A percentile compares a stretch with the other conserved stretches of the same genome.
phyloP scores from a whole-genome alignment of 2,113 vertebrate species.

The Grantiella picta region DNA sequence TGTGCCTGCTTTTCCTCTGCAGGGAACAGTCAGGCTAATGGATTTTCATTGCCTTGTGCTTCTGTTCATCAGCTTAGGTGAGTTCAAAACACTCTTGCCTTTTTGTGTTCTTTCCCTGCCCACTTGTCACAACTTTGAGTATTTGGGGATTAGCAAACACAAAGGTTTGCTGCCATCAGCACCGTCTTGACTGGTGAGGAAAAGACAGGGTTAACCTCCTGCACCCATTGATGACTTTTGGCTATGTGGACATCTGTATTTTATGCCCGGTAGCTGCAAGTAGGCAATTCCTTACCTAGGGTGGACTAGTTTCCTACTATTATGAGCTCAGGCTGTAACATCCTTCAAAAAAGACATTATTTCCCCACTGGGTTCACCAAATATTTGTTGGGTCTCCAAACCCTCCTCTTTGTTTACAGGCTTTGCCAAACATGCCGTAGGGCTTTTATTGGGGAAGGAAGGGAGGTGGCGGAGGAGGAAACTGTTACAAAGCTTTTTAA shows the following conservation, averaged over 20 bases:
- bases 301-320: constrained; percentile 43
- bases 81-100: constrained; percentile 23
- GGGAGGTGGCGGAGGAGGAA: constrained; percentile 52
- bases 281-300: background rate
- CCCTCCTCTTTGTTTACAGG: constrained; percentile 7
- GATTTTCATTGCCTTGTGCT: constrained; percentile 48
- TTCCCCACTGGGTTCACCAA: constrained; percentile 15
- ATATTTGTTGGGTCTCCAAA: constrained; percentile 7
- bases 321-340: constrained; percentile 2
- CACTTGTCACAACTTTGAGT: background rate
- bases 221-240: background rate
- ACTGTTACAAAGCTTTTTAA: constrained; percentile 31
- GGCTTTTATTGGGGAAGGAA: constrained; percentile 53
- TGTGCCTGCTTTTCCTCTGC: constrained; percentile 41
- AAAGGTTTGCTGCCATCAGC: background rate
- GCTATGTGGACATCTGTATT: background rate
- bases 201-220: background rate
- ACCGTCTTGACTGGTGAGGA: background rate
- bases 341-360: background rate
- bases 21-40: constrained; percentile 45
- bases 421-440: background rate
- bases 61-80: constrained; percentile 20
- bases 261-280: background rate
- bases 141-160: background rate
- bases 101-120: background rate